These are phyloP conservation scores for Semotilus atromaculatus DNA, from an alignment of 2,797 vertebrate genomes.

Conservation along the genomic window DNA sequence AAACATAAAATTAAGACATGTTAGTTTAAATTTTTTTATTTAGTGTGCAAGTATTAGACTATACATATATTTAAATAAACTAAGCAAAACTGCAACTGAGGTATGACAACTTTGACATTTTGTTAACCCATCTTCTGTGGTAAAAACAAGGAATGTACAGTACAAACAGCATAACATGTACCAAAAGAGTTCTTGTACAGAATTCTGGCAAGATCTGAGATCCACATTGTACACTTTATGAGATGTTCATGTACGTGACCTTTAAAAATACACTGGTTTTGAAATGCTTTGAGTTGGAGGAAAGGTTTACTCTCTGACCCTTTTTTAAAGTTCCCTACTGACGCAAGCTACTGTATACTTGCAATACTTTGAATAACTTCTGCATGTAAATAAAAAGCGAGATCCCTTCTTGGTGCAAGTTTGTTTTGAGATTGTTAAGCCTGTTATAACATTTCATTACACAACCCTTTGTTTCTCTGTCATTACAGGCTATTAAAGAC, in stretches of 20 bases:
- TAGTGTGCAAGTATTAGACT: not conserved
- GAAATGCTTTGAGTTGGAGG: not conserved
- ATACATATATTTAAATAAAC: not conserved
- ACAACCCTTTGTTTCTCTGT: conserved; percentile 11
- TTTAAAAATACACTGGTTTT: conserved; percentile 2
- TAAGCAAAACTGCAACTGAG: not conserved
- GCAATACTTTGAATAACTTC: not conserved
- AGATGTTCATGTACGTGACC: not conserved
- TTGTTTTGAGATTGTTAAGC: not conserved
- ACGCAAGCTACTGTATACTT: not conserved
- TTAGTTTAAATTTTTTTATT: not conserved
- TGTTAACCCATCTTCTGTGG: not conserved
- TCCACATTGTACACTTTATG: not conserved
- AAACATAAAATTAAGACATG: not conserved
- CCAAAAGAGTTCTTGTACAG: not conserved
- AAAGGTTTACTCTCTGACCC: not conserved
- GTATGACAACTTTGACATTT: not conserved
- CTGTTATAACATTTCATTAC: not conserved
- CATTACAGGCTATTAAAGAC: not conserved
- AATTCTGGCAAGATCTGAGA: not conserved
- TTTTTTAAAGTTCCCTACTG: not conserved
- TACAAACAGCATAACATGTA: not conserved
- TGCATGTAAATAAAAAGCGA: not conserved
- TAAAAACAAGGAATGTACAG: not conserved
- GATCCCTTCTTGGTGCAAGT: not conserved